Evolutionary conservation across 1,140 invertebrate genomes (phyloP).

Genomic region (Trichonephila inaurata): DNA sequence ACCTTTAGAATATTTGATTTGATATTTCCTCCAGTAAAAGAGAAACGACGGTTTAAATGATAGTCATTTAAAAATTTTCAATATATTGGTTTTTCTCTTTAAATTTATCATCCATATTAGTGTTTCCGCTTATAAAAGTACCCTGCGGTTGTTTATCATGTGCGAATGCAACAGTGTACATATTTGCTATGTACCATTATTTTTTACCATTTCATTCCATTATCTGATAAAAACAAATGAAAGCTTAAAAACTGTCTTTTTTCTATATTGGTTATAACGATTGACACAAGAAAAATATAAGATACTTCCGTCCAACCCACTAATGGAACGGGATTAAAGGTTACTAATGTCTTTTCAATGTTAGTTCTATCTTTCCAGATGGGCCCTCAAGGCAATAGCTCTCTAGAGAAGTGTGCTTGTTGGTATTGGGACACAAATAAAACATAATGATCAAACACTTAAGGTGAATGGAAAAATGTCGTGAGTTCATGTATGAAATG

Average conservation of each 20-base stretch:
- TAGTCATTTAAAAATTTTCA: too few species aligned
- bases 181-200: not conserved
- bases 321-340: slow-evolving; percentile 63
- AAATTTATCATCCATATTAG: too few species aligned
- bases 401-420: not conserved
- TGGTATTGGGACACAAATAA: slow-evolving; percentile 16
- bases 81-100: too few species aligned
- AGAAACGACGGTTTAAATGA: too few species aligned
- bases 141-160: too few species aligned
- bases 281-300: not conserved
- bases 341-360: slow-evolving; percentile 56
- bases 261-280: not conserved
- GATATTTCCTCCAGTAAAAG: too few species aligned
- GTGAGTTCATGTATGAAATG: not conserved
- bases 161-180: too few species aligned
- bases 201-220: not conserved
- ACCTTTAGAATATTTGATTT: too few species aligned
- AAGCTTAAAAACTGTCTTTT: not conserved
- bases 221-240: not conserved
- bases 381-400: slow-evolving; percentile 23
- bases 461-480: slow-evolving; percentile 1
- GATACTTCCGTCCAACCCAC: not conserved
- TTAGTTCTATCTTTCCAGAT: slow-evolving; percentile 40
- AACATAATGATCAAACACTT: slow-evolving; percentile 47
- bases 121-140: too few species aligned